Conservation (phyloP, 2,113 vertebrate species). For the Glaucomys volans region DNA sequence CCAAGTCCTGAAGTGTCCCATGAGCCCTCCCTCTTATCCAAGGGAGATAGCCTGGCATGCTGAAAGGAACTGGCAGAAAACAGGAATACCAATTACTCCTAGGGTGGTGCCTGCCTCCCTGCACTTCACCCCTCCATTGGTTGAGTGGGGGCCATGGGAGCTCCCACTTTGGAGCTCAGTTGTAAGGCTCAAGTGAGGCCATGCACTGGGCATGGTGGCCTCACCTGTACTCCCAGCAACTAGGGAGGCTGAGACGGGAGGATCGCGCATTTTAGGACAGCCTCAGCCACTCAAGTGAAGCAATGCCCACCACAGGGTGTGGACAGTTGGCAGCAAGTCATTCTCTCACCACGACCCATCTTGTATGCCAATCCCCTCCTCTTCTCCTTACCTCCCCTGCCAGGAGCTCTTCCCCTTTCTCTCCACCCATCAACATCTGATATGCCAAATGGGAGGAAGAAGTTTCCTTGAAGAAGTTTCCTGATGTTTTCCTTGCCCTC, state of each 20-base stretch:
- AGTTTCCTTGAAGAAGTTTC: not conserved
- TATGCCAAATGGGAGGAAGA: not conserved
- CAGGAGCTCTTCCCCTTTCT: rapidly evolving
- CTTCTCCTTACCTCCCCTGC: not conserved
- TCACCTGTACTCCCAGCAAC: no score
- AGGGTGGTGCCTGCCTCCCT: not conserved
- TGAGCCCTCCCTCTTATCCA: not conserved
- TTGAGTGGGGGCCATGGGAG: no score
- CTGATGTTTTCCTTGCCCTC: not conserved
- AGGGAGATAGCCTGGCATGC: not conserved
- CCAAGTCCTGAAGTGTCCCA: not conserved
- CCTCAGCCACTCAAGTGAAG: not conserved
- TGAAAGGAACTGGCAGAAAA: not conserved
- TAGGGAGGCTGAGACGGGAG: no score
- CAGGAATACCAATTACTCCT: no score
- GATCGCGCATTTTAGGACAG: no score
- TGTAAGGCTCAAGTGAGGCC: not conserved
- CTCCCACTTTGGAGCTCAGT: not conserved
- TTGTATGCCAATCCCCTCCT: no score
- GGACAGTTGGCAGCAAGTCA: no score
- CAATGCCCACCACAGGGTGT: not conserved
- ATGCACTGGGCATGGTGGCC: not conserved
- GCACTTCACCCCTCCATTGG: not conserved
- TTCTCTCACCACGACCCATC: not conserved
- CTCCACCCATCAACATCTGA: not conserved